phyloP scores from a whole-genome alignment of 2,797 vertebrate genomes.

The Poeciliopsis presidionis region DNA sequence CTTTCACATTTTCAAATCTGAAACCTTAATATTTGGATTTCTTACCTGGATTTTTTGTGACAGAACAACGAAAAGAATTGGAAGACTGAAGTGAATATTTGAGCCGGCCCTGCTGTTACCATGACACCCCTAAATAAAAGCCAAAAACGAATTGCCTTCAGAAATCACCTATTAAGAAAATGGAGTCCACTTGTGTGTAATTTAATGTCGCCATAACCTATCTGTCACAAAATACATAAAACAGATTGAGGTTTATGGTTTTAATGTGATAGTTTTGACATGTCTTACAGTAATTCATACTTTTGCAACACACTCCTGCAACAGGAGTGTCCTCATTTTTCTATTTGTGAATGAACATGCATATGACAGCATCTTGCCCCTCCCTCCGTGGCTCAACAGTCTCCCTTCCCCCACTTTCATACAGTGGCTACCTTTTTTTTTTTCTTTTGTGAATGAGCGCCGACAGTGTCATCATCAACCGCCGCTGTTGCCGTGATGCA shows the following conservation, averaged over 20 bases:
- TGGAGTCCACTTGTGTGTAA: not conserved
- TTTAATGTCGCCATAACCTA: not conserved
- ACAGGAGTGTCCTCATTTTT: not conserved
- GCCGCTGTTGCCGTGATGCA: conserved; percentile 59
- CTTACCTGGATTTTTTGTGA: not conserved
- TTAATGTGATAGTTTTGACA: not conserved
- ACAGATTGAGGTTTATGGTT: not conserved
- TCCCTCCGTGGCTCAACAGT: conserved; percentile 18
- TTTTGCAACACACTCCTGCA: not conserved
- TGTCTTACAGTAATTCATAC: not conserved
- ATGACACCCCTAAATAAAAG: not conserved
- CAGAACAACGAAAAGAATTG: not conserved
- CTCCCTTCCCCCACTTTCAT: conserved; percentile 31
- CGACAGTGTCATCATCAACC: conserved; percentile 57
- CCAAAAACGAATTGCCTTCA: not conserved
- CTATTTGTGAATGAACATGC: conserved; percentile 47
- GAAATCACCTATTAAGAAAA: not conserved
- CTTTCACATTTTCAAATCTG: not conserved
- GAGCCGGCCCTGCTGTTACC: not conserved
- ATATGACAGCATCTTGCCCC: conserved; percentile 38
- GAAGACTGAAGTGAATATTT: not conserved
- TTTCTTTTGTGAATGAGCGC: conserved; percentile 64
- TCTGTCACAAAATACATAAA: not conserved
- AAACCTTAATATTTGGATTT: not conserved
- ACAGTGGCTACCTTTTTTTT: conserved; percentile 51